Base-by-base conservation (phyloP, 1,140 invertebrate genomes). In the Samia ricini region DNA sequence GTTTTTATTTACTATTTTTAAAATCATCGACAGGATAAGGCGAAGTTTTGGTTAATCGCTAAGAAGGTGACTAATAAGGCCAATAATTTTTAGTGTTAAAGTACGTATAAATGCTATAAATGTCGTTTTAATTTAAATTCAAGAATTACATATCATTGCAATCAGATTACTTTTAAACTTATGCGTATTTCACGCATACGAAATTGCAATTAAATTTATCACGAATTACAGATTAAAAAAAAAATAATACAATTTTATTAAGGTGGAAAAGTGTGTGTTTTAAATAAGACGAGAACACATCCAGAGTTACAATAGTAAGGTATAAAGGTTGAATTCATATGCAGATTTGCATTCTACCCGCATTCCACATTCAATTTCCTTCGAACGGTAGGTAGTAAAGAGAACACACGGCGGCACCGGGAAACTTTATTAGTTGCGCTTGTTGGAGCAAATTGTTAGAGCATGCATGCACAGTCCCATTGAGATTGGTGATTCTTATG, bases 401-500 rank as follows among this genome's bases (percentile, higher is more conserved):
- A 61, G 60, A 62, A 58, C 60, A 61, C 56, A 64, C 49, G 57
- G 56, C 29, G 60, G 62, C 66, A 68, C 51, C 50, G 36, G 36
- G 52, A 60, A 69, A 76, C 71, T 78, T 74, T 76, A 76, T 78
- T 76, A 76, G 69, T 60, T 66, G 54, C 36, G 64, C 64, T 75
- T 78, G 68, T 72, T 65, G 55, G 36, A 33, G 60, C 58, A 71
- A 76, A 75, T 72, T 71, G 68, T 65, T 60, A 69, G 65, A 55
- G 29, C 5, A 42, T 36, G 29, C 5, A 42, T 36, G 12, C 21
- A 33, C 22, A n/a, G 4, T 59, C 23, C 12, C 1, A 58, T 52
- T 29, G 18, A 56, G 21, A 56, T 56, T 56, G 15, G 51, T 23
- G 23, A 23, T 52, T 3, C 10, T 52, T 52, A 22, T 20, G 4